A percentile compares a stretch with the other conserved stretches of the same genome.
These are phyloP conservation scores for Scytalopus superciliaris DNA, from an alignment of 2,113 vertebrate genomes.

Conservation along the genomic window DNA sequence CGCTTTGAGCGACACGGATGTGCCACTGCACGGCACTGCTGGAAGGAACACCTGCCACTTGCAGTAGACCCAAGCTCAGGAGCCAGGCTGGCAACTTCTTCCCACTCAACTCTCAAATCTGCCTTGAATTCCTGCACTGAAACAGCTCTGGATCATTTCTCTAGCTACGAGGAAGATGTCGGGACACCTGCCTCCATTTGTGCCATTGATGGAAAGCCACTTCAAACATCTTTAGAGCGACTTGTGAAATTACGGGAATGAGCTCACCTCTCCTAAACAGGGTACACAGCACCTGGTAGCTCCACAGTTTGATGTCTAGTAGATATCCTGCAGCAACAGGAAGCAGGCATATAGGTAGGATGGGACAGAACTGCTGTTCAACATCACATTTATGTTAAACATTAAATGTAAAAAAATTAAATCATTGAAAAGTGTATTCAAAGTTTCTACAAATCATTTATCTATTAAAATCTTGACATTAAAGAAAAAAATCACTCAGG, in stretches of 20 bases:
- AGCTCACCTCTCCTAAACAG: neutral
- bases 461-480: neutral
- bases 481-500: neutral
- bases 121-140: neutral
- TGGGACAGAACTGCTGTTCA: neutral
- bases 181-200: neutral
- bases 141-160: neutral
- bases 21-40: rapidly evolving
- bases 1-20: rapidly evolving
- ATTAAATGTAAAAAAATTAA: neutral
- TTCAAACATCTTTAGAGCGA: neutral
- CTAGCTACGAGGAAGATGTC: rapidly evolving
- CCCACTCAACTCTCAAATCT: neutral
- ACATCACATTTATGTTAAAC: neutral
- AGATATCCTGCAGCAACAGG: neutral
- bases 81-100: neutral
- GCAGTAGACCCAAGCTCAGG: neutral
- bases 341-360: neutral
- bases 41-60: neutral
- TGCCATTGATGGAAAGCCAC: neutral
- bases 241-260: rapidly evolving
- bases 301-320: neutral
- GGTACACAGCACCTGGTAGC: neutral
- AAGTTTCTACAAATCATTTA: neutral
- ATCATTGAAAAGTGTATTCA: neutral